phyloP scores from a whole-genome alignment of 1,140 invertebrate genomes.

The Drosophila kikkawai region DNA sequence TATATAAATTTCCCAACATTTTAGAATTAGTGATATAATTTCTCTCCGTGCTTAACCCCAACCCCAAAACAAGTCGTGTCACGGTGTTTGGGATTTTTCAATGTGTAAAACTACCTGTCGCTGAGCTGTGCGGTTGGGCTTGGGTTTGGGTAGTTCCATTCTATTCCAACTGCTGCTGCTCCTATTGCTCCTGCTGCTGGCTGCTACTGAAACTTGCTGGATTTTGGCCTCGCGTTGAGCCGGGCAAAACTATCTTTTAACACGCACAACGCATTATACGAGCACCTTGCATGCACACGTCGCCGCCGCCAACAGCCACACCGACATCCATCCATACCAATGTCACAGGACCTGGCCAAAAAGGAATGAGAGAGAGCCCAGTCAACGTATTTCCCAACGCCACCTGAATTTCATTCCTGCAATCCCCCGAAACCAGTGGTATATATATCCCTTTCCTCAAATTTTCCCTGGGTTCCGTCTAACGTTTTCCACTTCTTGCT shows the following conservation, averaged over 20 bases:
- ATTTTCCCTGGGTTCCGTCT: constrained; percentile 36
- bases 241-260: constrained; percentile 81
- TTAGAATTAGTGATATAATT: not conserved
- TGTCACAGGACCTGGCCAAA: constrained; percentile 19
- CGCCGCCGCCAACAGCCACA: constrained; percentile 33
- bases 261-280: constrained; percentile 83
- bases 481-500: constrained; percentile 39
- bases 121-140: constrained; percentile 44
- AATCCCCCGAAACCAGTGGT: constrained; percentile 32
- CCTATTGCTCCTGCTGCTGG: not conserved
- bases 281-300: constrained; percentile 80
- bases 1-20: not conserved
- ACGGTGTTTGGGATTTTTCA: constrained; percentile 82
- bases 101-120: constrained; percentile 83
- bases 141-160: constrained; percentile 18
- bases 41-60: constrained; percentile 5
- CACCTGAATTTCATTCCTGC: constrained; percentile 72
- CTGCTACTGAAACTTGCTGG: constrained; percentile 50
- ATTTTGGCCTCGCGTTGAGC: constrained; percentile 66
- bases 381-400: constrained; percentile 65
- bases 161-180: constrained; percentile 49
- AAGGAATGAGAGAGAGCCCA: constrained; percentile 15
- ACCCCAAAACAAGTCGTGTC: constrained; percentile 48
- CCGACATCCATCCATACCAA: constrained; percentile 17
- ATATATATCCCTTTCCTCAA: constrained; percentile 36